Evolutionary conservation across 2,888 invertebrate genomes (phyloP), one percentile per base, ranked within the genome.

Genomic region (Argyresthia goedartella): DNA sequence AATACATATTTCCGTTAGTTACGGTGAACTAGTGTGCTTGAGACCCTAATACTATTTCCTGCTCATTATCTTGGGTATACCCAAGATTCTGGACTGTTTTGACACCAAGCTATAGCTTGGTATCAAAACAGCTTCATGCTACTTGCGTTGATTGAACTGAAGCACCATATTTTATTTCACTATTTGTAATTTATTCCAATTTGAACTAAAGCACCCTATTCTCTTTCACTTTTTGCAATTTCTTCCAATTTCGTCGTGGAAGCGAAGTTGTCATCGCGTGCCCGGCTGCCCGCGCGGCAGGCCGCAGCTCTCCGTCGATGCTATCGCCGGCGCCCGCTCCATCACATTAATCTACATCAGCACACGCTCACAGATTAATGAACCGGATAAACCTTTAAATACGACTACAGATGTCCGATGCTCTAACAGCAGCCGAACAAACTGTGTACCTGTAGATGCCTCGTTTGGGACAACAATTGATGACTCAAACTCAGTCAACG

Each of bases 271-370:
- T 52, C 36, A 39, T 44, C 36, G 49, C 44, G 49, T 44, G 49
- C 25, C 13, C 42, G 14, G 39, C 43, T 35, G 25, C 51, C 46
- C 46, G 2, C 25, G 25, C 25, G 25, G 6, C 6, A n/a, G 39
- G 10, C 3, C n/a, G 39, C 39, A 3, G 39, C n/a, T 9, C 9
- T 39, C 39, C 10, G 16, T 1, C 70, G 81, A 81, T 78, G 71
- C 68, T 77, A 84, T 82, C 82, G 59, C 61, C 64, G 68, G 67
- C 74, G 71, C 71, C 71, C 65, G 69, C 66, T 77, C 76, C 80
- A 78, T 81, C 74, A 73, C 77, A 84, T 84, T 84, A 78, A 84
- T 85, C 84, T 81, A 78, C 82, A 85, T 86, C 85, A 81, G 76
- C 82, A 81, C 82, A 79, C 76, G 81, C 75, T 71, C 66, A 65